These are phyloP conservation scores for Schizaphis graminum DNA, from an alignment of 2,888 invertebrate genomes.

Conservation along the genomic window DNA sequence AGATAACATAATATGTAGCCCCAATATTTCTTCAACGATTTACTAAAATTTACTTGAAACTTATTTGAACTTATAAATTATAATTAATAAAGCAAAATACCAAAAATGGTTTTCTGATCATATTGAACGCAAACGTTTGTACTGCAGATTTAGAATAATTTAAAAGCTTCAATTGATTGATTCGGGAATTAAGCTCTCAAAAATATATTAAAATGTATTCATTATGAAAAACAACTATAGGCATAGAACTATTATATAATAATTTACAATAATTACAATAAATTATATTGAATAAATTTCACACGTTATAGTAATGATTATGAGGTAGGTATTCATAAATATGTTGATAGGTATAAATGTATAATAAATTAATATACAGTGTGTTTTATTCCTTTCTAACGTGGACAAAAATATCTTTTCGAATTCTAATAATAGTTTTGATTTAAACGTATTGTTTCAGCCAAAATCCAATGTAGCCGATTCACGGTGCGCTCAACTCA, in stretches of 20 bases:
- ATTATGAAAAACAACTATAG: background rate
- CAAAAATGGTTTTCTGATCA: background rate
- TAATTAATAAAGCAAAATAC: background rate
- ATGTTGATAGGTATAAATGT: background rate
- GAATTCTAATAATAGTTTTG: background rate
- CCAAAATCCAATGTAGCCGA: background rate
- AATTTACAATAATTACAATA: background rate
- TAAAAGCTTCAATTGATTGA: background rate
- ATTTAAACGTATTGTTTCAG: background rate
- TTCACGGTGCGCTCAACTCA: background rate
- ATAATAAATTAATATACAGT: no score
- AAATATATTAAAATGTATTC: background rate
- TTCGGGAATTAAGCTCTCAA: background rate
- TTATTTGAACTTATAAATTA: background rate
- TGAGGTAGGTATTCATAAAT: no score
- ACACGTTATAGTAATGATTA: background rate
- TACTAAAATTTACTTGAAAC: background rate
- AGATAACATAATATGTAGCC: background rate
- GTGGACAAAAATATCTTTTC: background rate
- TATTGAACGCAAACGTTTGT: background rate
- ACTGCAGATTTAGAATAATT: background rate
- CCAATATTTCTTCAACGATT: background rate
- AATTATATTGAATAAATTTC: background rate
- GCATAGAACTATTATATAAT: background rate
- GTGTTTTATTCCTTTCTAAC: background rate